Evolutionary conservation across 92 coral and sea anemone species (phyloP).

Genomic region (Porites rus): DNA sequence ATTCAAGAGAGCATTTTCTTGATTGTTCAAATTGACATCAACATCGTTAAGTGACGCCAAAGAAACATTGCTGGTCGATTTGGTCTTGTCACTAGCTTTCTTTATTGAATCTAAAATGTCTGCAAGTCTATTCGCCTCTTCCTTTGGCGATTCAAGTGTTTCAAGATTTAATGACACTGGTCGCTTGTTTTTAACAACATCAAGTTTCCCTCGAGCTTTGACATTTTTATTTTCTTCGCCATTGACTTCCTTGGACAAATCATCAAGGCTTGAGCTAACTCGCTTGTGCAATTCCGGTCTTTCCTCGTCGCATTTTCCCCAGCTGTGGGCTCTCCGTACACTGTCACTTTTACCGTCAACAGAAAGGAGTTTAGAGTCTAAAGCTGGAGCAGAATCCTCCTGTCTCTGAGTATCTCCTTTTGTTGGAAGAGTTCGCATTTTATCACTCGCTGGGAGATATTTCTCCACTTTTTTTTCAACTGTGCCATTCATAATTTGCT

Average conservation of each 20-base stretch:
- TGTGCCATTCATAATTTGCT: constrained; percentile 53
- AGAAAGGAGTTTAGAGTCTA: constrained; percentile 19
- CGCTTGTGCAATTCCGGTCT: constrained; percentile 63
- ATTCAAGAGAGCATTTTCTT: constrained; percentile 31
- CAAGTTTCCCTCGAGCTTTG: constrained; percentile 44
- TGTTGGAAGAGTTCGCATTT: constrained; percentile 17
- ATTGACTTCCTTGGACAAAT: constrained; percentile 43
- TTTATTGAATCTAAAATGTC: constrained; percentile 87
- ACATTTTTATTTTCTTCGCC: constrained; percentile 41
- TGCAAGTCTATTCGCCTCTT: constrained; percentile 79
- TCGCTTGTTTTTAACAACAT: constrained; percentile 30
- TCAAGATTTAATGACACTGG: constrained; percentile 28
- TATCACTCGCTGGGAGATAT: not conserved
- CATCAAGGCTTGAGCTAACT: constrained; percentile 87
- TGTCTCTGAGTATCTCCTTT: constrained; percentile 19
- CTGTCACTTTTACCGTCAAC: constrained; percentile 54
- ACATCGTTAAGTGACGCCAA: constrained; percentile 64
- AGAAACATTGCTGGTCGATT: constrained; percentile 39
- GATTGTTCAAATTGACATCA: constrained; percentile 62
- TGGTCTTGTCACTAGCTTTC: constrained; percentile 51
- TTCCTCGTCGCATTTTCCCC: constrained; percentile 55
- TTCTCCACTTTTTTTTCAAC: constrained; percentile 37
- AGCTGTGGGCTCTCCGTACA: constrained; percentile 66
- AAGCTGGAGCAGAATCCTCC: constrained; percentile 16
- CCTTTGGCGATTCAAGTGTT: constrained; percentile 29